Evolutionary conservation across 1,140 invertebrate species (phyloP).

Genomic region (Heliconius eleuchia): DNA sequence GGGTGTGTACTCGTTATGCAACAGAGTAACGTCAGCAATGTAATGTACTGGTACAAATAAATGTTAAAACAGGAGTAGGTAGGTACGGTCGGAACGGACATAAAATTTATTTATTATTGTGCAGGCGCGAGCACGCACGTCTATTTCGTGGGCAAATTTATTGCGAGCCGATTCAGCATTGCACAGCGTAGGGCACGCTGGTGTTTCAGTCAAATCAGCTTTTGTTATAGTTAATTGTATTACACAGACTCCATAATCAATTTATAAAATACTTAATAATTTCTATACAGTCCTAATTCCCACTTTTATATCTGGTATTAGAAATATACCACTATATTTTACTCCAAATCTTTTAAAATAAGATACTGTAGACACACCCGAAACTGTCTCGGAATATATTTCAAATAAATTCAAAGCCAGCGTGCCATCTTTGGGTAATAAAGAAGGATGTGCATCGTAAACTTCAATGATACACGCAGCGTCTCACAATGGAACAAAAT

Average conservation of each 20-base stretch:
- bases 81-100: constrained; percentile 49
- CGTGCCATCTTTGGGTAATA: constrained; percentile 58
- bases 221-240: constrained; percentile 40
- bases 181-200: constrained; percentile 56
- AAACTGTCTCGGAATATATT: constrained; percentile 37
- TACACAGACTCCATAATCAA: not conserved
- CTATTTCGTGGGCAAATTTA: constrained; percentile 71
- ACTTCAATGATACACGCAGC: constrained; percentile 67
- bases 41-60: constrained; percentile 50
- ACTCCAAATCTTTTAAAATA: constrained; percentile 8
- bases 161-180: constrained; percentile 67
- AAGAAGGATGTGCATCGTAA: constrained; percentile 69
- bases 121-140: constrained; percentile 63
- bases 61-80: constrained; percentile 53
- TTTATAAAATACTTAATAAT: not conserved
- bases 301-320: not conserved
- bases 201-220: constrained; percentile 40
- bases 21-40: constrained; percentile 32
- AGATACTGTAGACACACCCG: constrained; percentile 19
- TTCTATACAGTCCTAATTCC: not conserved
- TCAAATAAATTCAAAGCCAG: constrained; percentile 45
- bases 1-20: constrained; percentile 32
- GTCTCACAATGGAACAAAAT: constrained; percentile 67
- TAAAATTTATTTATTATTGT: constrained; percentile 75
- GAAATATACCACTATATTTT: not conserved